These are phyloP conservation scores for silkworm (Bombyx mori) DNA, from an alignment of 1,140 invertebrate genomes.

Conservation along the genomic window ASM3026992v2 NC_085114.1:7417001-7417500, in stretches of 20 bases:
- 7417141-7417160: conserved; percentile 22
- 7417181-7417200: conserved; percentile 20
- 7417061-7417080: conserved; percentile 8
- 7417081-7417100: conserved; percentile 13
- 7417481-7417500: no score
- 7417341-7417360: conserved; percentile 5
- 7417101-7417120: conserved; percentile 19
- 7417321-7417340: conserved; percentile 15
- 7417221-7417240: conserved; percentile 14
- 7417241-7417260: conserved; percentile 25
- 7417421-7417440: no score
- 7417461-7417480: no score
- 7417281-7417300: conserved; percentile 20
- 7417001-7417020: conserved; percentile 23
- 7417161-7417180: conserved; percentile 38
- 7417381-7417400: no score
- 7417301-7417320: conserved; percentile 22
- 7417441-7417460: no score
- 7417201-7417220: conserved; percentile 15
- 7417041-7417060: conserved; percentile 15
- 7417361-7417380: no score
- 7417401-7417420: no score
- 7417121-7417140: conserved; percentile 29
- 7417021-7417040: conserved; percentile 19
- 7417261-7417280: conserved; percentile 30